phyloP scores from a whole-genome alignment of 92 coral and sea anemone species.

The Actinostola sp. region DNA sequence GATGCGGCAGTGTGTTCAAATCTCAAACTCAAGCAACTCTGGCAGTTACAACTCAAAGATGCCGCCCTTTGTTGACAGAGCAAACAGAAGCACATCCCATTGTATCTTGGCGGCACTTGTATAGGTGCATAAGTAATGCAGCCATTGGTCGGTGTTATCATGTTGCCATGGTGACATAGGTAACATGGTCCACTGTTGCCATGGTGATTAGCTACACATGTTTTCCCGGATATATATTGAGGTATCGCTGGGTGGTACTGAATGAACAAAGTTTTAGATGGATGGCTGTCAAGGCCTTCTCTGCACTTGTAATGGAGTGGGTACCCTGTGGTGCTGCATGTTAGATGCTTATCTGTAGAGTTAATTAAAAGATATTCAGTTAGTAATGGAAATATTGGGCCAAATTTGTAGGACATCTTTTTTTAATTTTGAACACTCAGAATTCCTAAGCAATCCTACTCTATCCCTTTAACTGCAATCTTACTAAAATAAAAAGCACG shows the following conservation, averaged over 20 bases:
- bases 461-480: no score
- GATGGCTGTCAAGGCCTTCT: neutral
- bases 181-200: constrained; percentile 39
- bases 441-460: no score
- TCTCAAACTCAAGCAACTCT: constrained; percentile 32
- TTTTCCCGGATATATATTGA: constrained; percentile 15
- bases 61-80: constrained; percentile 36
- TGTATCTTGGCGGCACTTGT: constrained; percentile 4
- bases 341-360: neutral
- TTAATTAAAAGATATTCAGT: neutral
- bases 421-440: no score
- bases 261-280: constrained; percentile 29
- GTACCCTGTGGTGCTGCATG: constrained; percentile 9
- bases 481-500: no score
- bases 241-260: constrained; percentile 32
- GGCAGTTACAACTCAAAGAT: constrained; percentile 29
- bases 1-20: constrained; percentile 21
- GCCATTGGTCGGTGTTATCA: constrained; percentile 19
- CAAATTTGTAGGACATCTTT: no score
- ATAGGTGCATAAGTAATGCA: constrained; percentile 33
- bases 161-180: constrained; percentile 31
- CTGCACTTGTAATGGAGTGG: neutral
- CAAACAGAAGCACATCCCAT: constrained; percentile 21
- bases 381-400: neutral
- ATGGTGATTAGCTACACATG: constrained; percentile 26